Percentiles rank a stretch among this genome's conserved stretches.
Evolutionary conservation across 1,140 invertebrate species (phyloP).

Genomic region (Zaprionus lachaisei): DNA sequence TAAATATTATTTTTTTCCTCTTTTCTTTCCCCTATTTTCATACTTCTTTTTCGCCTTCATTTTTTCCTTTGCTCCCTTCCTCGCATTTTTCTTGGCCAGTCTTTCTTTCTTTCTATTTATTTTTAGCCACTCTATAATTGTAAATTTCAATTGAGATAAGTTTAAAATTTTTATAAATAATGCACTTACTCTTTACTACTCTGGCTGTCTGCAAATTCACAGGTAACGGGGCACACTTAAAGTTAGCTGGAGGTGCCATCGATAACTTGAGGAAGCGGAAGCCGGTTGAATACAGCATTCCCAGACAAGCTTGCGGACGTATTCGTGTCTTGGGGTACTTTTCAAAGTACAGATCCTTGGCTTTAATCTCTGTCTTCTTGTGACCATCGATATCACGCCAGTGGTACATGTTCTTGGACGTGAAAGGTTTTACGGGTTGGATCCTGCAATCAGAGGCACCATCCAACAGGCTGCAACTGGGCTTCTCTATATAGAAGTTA

Average conservation of each 20-base stretch:
- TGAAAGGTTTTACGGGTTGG: constrained; percentile 16
- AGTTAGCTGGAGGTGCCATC: constrained; percentile 52
- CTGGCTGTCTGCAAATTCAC: constrained; percentile 56
- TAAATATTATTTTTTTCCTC: constrained; percentile 1
- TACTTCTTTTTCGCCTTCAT: background rate
- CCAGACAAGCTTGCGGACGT: constrained; percentile 64
- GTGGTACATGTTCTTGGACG: constrained; percentile 46
- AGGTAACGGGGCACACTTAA: constrained; percentile 68
- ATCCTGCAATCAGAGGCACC: constrained; percentile 57
- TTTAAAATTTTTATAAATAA: background rate
- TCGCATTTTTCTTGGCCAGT: constrained; percentile 23
- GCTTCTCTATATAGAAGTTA: constrained; percentile 60
- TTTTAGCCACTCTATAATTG: background rate
- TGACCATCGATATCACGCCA: constrained; percentile 62
- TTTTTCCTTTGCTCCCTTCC: background rate
- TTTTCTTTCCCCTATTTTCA: background rate
- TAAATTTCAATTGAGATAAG: background rate
- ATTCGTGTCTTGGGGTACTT: constrained; percentile 55
- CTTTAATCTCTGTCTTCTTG: constrained; percentile 46
- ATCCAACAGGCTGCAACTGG: constrained; percentile 45
- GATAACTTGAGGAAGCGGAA: constrained; percentile 55
- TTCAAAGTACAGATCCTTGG: constrained; percentile 58
- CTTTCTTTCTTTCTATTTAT: constrained; percentile 19
- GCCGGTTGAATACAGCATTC: constrained; percentile 67
- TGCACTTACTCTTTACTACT: background rate